Conservation (phyloP, 2,797 vertebrate genomes). For the Sparus aurata region DNA sequence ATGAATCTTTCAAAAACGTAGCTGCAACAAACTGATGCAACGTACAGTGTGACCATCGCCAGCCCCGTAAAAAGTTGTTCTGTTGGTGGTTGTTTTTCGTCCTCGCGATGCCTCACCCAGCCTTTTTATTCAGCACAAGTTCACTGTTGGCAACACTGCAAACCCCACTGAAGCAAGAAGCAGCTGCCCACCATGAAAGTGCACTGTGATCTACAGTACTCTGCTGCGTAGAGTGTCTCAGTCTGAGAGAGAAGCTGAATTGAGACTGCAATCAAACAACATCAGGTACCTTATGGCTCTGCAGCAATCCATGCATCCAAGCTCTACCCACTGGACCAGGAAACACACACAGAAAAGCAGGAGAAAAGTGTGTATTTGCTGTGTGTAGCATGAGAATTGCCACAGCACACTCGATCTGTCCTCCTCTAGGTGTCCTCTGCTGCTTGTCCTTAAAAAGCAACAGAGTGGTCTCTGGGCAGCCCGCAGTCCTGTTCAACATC, state of each 20-base stretch:
- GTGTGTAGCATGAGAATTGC: constrained; percentile 35
- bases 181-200: constrained; percentile 12
- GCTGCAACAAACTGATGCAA: neutral
- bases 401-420: constrained; percentile 46
- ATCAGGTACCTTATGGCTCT: constrained; percentile 5
- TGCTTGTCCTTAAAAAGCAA: constrained; percentile 59
- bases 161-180: constrained; percentile 10
- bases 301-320: constrained; percentile 4
- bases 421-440: constrained; percentile 53
- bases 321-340: neutral
- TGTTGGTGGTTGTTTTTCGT: neutral
- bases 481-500: constrained; percentile 60
- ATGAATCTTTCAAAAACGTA: neutral
- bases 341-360: neutral
- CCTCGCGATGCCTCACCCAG: neutral
- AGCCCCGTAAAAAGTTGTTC: neutral
- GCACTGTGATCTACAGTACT: constrained; percentile 3
- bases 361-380: constrained; percentile 11
- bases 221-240: neutral
- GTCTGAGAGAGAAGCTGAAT: neutral
- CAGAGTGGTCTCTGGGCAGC: constrained; percentile 40
- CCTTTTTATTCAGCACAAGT: neutral
- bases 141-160: neutral
- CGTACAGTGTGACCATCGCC: neutral
- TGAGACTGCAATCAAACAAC: neutral